Percentiles rank a stretch among this genome's conserved stretches.
Conservation (phyloP, 2,888 invertebrate genomes). For the Xylota segnis region DNA sequence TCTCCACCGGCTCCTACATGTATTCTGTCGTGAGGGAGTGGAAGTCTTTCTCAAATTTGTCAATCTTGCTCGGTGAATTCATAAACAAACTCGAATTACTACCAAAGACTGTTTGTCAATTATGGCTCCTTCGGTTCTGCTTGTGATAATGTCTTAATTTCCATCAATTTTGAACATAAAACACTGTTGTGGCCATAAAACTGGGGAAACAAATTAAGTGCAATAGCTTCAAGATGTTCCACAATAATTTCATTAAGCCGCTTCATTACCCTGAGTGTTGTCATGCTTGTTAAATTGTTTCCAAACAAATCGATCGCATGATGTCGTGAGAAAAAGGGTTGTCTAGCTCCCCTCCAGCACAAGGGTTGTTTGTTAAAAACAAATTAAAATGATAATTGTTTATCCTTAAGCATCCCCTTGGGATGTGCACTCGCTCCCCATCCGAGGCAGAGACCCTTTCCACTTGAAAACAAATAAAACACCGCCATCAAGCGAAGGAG, state of each 20-base stretch:
- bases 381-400: slow-evolving; percentile 51
- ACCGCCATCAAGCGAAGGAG: slow-evolving; percentile 8
- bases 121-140: too few relatives aligned
- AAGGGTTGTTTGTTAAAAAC: slow-evolving; percentile 47
- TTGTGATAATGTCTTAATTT: not conserved
- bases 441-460: not conserved
- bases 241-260: slow-evolving; percentile 25
- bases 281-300: slow-evolving; percentile 48
- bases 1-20: too few relatives aligned
- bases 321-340: slow-evolving; percentile 48
- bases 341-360: not conserved
- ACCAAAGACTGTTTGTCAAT: too few relatives aligned
- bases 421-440: slow-evolving; percentile 17
- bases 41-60: too few relatives aligned
- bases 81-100: too few relatives aligned
- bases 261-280: slow-evolving; percentile 42
- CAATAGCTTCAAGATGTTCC: slow-evolving; percentile 51
- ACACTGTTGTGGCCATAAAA: slow-evolving; percentile 30
- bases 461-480: slow-evolving; percentile 51
- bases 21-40: too few relatives aligned
- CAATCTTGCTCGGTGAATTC: too few relatives aligned
- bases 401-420: slow-evolving; percentile 45
- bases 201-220: not conserved
- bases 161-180: slow-evolving; percentile 22
- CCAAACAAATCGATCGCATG: slow-evolving; percentile 45